phyloP scores from a whole-genome alignment of 2,888 invertebrate species.

The Drosophila barbarae region DNA sequence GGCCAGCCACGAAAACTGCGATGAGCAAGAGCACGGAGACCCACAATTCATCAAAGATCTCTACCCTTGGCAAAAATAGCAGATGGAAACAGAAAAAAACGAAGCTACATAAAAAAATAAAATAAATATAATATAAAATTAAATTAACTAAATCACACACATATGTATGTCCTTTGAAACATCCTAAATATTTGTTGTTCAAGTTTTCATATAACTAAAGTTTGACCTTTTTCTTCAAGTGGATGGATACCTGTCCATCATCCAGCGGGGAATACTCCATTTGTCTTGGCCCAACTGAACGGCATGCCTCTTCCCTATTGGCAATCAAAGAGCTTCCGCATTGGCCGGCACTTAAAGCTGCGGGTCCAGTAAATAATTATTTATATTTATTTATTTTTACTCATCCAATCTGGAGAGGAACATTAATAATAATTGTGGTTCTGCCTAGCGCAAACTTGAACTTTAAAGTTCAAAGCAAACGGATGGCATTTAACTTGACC shows the following conservation, averaged over 20 bases:
- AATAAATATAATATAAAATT: no score
- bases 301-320: conserved; percentile 1
- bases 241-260: conserved; percentile 11
- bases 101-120: background rate
- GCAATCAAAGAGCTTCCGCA: conserved; percentile 20
- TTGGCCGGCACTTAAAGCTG: conserved; percentile 8
- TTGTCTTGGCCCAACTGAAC: conserved; percentile 14
- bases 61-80: conserved; percentile 8
- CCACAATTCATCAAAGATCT: conserved; percentile 5
- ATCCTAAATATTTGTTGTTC: no score
- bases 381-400: conserved; percentile 18
- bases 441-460: conserved; percentile 57
- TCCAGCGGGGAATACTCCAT: conserved; percentile 18
- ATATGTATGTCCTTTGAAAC: background rate
- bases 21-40: conserved; percentile 4
- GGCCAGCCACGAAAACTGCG: conserved; percentile 17
- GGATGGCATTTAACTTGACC: conserved; percentile 70
- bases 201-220: no score
- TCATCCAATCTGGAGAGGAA: conserved; percentile 46
- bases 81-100: background rate
- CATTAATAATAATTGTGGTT: conserved; percentile 10
- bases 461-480: conserved; percentile 68
- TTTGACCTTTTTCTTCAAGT: background rate
- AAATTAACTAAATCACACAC: no score
- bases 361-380: conserved; percentile 15